A percentile compares a stretch with the other conserved stretches of the same genome.
These are phyloP conservation scores for Goniozus legneri DNA, from an alignment of 1,140 invertebrate species.

Conservation along the genomic window DNA sequence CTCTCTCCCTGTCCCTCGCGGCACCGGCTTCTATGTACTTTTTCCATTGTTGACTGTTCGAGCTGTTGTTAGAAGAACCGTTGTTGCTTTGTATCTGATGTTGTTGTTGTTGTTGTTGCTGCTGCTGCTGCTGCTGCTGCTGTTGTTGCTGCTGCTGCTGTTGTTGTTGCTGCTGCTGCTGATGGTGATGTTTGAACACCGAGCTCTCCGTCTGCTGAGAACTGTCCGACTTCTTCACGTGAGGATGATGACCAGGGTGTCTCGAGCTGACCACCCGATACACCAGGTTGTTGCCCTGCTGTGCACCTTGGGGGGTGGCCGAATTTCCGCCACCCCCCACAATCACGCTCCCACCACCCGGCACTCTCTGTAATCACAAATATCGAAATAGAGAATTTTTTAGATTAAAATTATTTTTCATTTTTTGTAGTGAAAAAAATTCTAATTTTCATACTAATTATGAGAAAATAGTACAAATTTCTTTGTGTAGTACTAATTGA, in stretches of 20 bases:
- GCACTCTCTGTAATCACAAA: constrained; percentile 38
- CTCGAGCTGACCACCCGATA: constrained; percentile 53
- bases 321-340: constrained; percentile 49
- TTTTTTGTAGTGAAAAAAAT: background rate
- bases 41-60: constrained; percentile 59
- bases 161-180: constrained; percentile 32
- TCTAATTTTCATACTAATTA: background rate
- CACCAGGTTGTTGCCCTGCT: constrained; percentile 46
- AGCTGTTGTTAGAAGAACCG: constrained; percentile 44
- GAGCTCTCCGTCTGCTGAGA: constrained; percentile 60
- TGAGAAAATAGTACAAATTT: background rate
- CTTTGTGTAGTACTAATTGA: background rate
- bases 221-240: constrained; percentile 59
- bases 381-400: constrained; percentile 2
- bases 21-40: constrained; percentile 57
- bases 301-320: constrained; percentile 49
- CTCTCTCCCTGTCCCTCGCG: constrained; percentile 44
- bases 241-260: constrained; percentile 42
- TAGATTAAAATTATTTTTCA: background rate
- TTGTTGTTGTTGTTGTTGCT: constrained; percentile 22
- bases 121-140: constrained; percentile 27
- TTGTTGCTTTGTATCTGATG: constrained; percentile 14
- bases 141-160: constrained; percentile 30
- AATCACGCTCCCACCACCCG: constrained; percentile 46
- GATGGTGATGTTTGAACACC: constrained; percentile 50